Base-by-base conservation (phyloP, 37 sponge, comb jelly and placozoan genomes). In the Bolinopsis microptera region DNA sequence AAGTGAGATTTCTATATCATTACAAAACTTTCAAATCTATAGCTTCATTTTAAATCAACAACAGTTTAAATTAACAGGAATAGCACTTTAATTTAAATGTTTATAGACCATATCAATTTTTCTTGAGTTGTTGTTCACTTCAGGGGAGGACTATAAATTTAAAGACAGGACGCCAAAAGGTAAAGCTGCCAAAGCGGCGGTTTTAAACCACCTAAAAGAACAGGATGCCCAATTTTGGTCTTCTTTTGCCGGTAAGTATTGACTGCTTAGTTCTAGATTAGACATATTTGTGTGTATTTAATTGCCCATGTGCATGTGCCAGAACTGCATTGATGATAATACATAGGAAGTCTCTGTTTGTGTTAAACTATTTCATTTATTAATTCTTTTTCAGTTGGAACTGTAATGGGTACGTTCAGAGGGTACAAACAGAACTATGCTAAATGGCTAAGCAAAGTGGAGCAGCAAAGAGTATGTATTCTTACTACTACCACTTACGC, bases 321-420 rank as follows among this genome's bases (percentile, higher is more conserved):
- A 61, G 68, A n/a, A n/a, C n/a, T n/a, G n/a, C n/a, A n/a, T n/a
- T n/a, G n/a, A n/a, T n/a, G n/a, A n/a, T n/a, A n/a, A n/a, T n/a
- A n/a, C n/a, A n/a, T n/a, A n/a, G n/a, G n/a, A n/a, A n/a, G n/a
- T n/a, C n/a, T n/a, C n/a, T n/a, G n/a, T n/a, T n/a, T n/a, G n/a
- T n/a, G n/a, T n/a, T n/a, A n/a, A n/a, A n/a, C n/a, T n/a, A n/a
- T n/a, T n/a, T n/a, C n/a, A n/a, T n/a, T n/a, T n/a, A n/a, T n/a
- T n/a, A n/a, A n/a, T n/a, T n/a, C n/a, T n/a, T n/a, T 70, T 18
- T 70, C 74, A 70, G 74, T 70, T 70, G 74, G 74, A 3, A 70
- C 23, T 28, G 74, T 70, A 2, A 70, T 70, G 74, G 74, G 28
- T 30, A 25, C 27, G 8, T 70, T 70, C 74, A 70, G 74, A 24